Evolutionary conservation across 2,888 invertebrate species (phyloP).

Genomic region (Calephelis perditalis): DNA sequence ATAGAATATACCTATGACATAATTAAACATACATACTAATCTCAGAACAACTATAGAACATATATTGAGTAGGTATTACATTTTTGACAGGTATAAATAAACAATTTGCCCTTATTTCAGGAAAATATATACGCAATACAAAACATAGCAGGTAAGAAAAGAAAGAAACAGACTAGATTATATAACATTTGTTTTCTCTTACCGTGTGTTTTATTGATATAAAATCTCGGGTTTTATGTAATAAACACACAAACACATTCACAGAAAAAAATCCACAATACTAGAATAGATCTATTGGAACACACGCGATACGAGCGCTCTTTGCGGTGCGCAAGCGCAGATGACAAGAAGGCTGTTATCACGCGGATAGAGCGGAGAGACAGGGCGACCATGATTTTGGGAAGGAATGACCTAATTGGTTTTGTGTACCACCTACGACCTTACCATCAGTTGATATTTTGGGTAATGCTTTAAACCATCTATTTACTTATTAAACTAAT

Average conservation of each 20-base stretch:
- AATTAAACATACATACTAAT: too few species aligned
- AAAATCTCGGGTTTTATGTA: conserved; percentile 1
- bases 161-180: conserved; percentile 3
- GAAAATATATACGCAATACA: too few species aligned
- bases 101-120: too few species aligned
- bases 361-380: conserved; percentile 38
- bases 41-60: too few species aligned
- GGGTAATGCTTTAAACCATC: too few species aligned
- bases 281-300: conserved; percentile 12
- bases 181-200: conserved; percentile 1
- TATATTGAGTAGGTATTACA: too few species aligned
- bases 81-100: too few species aligned
- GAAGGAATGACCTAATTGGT: background rate
- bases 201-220: conserved; percentile 2
- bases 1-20: too few species aligned
- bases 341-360: conserved; percentile 56
- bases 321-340: conserved; percentile 56
- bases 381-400: conserved; percentile 28
- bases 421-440: too few species aligned
- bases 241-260: conserved; percentile 9
- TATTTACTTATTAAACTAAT: too few species aligned
- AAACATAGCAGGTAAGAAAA: too few species aligned
- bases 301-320: conserved; percentile 49
- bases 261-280: conserved; percentile 11
- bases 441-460: too few species aligned